Conservation (phyloP, 2,797 vertebrate genomes). For the Hirundo rustica region DNA sequence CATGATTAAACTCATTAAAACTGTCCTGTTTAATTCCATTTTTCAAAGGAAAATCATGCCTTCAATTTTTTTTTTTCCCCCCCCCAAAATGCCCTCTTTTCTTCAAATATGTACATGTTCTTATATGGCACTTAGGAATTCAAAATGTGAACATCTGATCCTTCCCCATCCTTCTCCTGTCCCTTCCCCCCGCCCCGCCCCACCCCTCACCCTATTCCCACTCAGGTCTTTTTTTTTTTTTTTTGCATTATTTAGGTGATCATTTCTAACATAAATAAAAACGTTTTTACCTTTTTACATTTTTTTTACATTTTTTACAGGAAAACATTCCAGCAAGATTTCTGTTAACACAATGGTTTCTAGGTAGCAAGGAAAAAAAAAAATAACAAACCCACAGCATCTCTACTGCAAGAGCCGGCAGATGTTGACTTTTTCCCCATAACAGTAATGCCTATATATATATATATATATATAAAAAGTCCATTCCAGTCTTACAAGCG, state of each 20-base stretch:
- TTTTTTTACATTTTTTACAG: not conserved
- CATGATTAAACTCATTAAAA: slow-evolving; percentile 18
- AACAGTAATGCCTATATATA: not conserved
- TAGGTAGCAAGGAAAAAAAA: slow-evolving; percentile 6
- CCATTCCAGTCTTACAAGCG: not conserved
- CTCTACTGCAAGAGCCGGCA: slow-evolving; percentile 17
- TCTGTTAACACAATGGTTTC: slow-evolving; percentile 20
- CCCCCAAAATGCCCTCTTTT: rapidly evolving
- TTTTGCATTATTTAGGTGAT: not conserved
- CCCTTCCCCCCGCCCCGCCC: no score
- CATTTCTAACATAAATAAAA: not conserved
- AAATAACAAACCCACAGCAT: not conserved
- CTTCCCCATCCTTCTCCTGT: not conserved
- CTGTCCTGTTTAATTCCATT: not conserved
- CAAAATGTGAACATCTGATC: not conserved
- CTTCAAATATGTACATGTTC: not conserved
- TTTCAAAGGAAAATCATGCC: not conserved
- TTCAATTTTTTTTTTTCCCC: not conserved
- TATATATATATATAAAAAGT: slow-evolving; percentile 24
- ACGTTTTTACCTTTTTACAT: not conserved
- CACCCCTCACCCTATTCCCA: no score
- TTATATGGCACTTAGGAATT: not conserved
- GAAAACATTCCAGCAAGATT: not conserved
- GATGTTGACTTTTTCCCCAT: slow-evolving; percentile 40
- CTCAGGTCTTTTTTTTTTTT: no score